These are phyloP conservation scores for Diuraphis noxia DNA, from an alignment of 1,140 invertebrate species.

Conservation along the genomic window DNA sequence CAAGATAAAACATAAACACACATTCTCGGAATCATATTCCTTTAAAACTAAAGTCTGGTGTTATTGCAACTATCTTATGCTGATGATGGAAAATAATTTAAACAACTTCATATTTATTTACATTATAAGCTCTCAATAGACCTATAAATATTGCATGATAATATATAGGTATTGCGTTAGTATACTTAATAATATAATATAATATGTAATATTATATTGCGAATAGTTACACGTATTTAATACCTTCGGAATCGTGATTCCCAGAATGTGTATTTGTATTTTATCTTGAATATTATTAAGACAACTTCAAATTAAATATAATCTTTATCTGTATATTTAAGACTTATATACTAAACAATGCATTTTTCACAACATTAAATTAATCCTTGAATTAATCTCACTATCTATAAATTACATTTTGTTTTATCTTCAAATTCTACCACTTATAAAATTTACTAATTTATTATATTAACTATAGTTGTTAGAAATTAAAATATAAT, in stretches of 20 bases:
- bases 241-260: background rate
- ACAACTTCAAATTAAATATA: background rate
- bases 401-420: background rate
- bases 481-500: background rate
- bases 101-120: background rate
- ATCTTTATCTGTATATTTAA: background rate
- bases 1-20: background rate
- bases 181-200: background rate
- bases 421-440: background rate
- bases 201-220: background rate
- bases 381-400: background rate
- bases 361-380: background rate
- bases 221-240: background rate
- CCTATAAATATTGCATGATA: background rate
- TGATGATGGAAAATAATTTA: background rate
- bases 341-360: background rate
- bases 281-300: background rate
- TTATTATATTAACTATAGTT: background rate
- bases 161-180: background rate
- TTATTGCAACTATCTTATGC: background rate
- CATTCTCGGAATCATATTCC: background rate
- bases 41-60: background rate
- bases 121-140: background rate
- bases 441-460: background rate
- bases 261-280: background rate